Percentiles rank a stretch among this genome's conserved stretches.
Conservation (phyloP, 2,888 invertebrate genomes). For the Magallana nippona region DNA sequence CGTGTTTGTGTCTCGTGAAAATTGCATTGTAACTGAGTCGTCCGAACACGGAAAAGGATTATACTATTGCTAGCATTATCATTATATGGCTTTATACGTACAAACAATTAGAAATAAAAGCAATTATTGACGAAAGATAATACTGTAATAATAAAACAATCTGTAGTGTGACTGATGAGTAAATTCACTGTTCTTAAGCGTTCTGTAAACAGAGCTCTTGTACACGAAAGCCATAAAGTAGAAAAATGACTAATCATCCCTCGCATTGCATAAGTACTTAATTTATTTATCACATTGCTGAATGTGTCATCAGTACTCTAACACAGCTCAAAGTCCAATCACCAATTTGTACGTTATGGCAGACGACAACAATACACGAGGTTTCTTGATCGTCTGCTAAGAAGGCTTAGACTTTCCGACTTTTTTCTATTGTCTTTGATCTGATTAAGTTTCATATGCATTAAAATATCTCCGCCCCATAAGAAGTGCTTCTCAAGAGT, state of each 20-base stretch:
- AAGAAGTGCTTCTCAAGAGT: not conserved
- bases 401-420: not conserved
- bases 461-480: not conserved
- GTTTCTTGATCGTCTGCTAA: not conserved
- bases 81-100: too few relatives aligned
- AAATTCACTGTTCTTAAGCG: conserved; percentile 4
- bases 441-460: not conserved
- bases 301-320: not conserved
- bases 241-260: not conserved
- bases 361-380: too few relatives aligned
- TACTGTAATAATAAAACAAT: not conserved
- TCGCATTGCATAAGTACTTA: not conserved
- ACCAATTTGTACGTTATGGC: not conserved
- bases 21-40: too few relatives aligned
- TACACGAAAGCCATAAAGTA: conserved; percentile 10
- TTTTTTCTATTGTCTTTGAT: not conserved
- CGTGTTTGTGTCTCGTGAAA: too few relatives aligned
- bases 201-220: not conserved
- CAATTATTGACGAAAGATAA: conserved; percentile 1
- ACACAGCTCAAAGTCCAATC: not conserved
- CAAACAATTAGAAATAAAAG: not conserved
- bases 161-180: not conserved
- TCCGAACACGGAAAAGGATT: too few relatives aligned
- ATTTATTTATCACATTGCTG: not conserved
- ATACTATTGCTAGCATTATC: too few relatives aligned